These are phyloP conservation scores for Lordiphosa stackelbergi DNA, from an alignment of 1,140 invertebrate genomes.

Conservation along the genomic window DNA sequence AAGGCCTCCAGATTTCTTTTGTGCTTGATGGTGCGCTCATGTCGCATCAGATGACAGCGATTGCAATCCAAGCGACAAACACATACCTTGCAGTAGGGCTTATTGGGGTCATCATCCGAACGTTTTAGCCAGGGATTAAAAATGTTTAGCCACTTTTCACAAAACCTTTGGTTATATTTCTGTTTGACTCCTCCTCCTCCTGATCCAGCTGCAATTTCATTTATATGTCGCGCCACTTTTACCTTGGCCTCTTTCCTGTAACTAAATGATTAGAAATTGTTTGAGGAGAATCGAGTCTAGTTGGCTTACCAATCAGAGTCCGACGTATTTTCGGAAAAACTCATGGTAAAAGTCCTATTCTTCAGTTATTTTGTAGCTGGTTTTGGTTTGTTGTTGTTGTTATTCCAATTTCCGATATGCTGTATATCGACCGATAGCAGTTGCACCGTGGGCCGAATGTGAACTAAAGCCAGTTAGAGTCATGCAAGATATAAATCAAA, in stretches of 20 bases:
- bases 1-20: conserved; percentile 58
- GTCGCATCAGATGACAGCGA: conserved; percentile 66
- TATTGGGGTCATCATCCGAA: conserved; percentile 58
- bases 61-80: conserved; percentile 68
- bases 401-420: neutral
- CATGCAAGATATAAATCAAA: too few relatives aligned
- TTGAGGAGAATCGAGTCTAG: too few relatives aligned
- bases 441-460: too few relatives aligned
- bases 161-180: conserved; percentile 69
- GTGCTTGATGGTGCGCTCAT: conserved; percentile 68
- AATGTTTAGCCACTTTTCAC: conserved; percentile 68
- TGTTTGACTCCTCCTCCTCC: conserved; percentile 26
- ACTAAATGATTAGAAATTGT: neutral
- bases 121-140: conserved; percentile 65
- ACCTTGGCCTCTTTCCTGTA: conserved; percentile 56
- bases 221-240: conserved; percentile 40
- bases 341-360: conserved; percentile 35
- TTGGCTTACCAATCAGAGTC: conserved; percentile 65
- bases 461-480: too few relatives aligned
- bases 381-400: conserved; percentile 8
- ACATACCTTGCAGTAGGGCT: conserved; percentile 69
- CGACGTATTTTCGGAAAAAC: conserved; percentile 68
- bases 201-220: conserved; percentile 18
- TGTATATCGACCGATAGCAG: too few relatives aligned
- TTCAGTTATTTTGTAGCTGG: conserved; percentile 2